Conservation (phyloP, 2,888 invertebrate genomes). For the Synergus laeviventris region DNA sequence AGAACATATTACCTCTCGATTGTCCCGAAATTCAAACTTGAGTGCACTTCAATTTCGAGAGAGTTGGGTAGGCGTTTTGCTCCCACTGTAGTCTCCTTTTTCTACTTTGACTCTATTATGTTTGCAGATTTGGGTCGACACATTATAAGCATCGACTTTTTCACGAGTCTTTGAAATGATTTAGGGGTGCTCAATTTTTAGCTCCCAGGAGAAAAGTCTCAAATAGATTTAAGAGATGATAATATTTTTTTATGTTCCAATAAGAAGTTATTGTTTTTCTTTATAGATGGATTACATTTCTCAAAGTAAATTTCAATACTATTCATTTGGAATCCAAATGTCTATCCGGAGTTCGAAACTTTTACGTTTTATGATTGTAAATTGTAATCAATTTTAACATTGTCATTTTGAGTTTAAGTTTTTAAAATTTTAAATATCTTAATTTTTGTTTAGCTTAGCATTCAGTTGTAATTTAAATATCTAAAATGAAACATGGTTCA, state of each 20-base stretch:
- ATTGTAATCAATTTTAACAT: no score
- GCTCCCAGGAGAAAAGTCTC: background rate
- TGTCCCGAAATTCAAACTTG: conserved; percentile 69
- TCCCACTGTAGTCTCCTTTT: conserved; percentile 42
- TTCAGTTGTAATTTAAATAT: no score
- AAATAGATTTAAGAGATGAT: background rate
- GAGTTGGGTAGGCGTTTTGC: conserved; percentile 67
- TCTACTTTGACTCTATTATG: conserved; percentile 38
- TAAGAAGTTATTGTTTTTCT: background rate
- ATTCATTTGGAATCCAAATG: background rate
- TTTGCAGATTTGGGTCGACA: conserved; percentile 42
- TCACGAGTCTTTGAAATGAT: conserved; percentile 20
- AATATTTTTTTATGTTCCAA: background rate
- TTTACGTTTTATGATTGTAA: no score
- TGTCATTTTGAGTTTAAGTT: no score
- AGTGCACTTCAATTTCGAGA: conserved; percentile 72
- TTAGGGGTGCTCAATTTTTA: conserved; percentile 6
- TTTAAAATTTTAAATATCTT: no score
- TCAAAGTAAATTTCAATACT: background rate
- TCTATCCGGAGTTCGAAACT: background rate
- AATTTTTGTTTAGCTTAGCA: no score
- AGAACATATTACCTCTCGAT: conserved; percentile 69
- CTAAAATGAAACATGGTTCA: no score
- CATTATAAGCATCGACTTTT: conserved; percentile 52
- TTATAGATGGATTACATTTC: no score